A percentile compares a stretch with the other conserved stretches of the same genome.
phyloP scores from a whole-genome alignment of 2,113 vertebrate genomes.

The Phocoena sinus region DNA sequence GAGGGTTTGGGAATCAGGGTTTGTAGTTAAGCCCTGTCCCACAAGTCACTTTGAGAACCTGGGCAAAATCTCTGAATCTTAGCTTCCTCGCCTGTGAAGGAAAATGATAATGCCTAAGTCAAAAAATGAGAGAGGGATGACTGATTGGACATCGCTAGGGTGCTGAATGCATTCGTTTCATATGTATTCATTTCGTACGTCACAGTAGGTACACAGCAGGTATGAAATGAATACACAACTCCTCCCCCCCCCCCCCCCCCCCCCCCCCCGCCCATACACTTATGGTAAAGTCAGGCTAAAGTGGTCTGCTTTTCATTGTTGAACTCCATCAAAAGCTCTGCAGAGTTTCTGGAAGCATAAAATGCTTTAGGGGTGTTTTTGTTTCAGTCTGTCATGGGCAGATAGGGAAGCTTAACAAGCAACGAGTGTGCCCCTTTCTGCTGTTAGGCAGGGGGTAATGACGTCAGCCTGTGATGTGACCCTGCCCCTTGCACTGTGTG shows the following conservation, averaged over 20 bases:
- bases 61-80: not conserved
- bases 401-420: not conserved
- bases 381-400: not conserved
- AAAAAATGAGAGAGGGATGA: not conserved
- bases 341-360: not conserved
- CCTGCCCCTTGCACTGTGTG: not conserved
- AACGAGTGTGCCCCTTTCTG: not conserved
- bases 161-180: not conserved
- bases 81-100: not conserved
- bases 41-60: not conserved
- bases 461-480: accelerated
- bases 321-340: not conserved
- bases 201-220: not conserved
- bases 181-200: not conserved
- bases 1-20: not conserved
- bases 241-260: no score
- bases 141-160: not conserved
- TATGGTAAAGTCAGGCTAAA: not conserved
- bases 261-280: accelerated
- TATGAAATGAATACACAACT: not conserved
- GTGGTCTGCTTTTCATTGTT: not conserved
- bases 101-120: not conserved
- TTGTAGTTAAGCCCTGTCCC: not conserved
- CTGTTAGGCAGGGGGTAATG: not conserved
- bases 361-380: not conserved